phyloP scores from a whole-genome alignment of 2,797 vertebrate species.

The Rachycentron canadum region DNA sequence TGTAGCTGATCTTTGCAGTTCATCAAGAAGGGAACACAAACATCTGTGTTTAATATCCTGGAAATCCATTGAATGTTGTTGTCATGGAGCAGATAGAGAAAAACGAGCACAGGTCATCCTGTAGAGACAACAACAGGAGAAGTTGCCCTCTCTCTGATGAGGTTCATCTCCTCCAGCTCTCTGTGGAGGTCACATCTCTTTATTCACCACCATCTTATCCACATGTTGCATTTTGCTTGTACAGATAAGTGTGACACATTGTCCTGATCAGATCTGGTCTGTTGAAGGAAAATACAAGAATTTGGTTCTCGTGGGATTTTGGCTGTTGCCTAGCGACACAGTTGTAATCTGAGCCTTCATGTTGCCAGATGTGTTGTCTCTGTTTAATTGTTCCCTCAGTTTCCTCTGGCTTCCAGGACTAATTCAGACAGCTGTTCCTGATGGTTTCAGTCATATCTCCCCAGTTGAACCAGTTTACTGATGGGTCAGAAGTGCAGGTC shows the following conservation, averaged over 20 bases:
- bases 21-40: neutral
- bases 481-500: neutral
- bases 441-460: neutral
- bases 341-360: neutral
- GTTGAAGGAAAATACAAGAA: neutral
- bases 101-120: neutral
- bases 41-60: neutral
- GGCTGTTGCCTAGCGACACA: neutral
- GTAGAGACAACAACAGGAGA: neutral
- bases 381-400: neutral
- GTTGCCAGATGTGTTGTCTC: neutral
- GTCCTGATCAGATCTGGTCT: neutral
- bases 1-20: too few species aligned
- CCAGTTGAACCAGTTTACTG: neutral
- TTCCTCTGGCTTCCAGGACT: neutral
- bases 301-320: neutral
- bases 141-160: neutral
- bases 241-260: neutral
- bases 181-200: neutral
- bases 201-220: neutral
- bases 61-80: neutral
- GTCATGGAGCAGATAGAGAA: neutral
- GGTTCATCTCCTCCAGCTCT: neutral
- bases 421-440: neutral
- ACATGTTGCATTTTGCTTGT: neutral